phyloP scores from a whole-genome alignment of 2,888 invertebrate species.

The Formica aserva region DNA sequence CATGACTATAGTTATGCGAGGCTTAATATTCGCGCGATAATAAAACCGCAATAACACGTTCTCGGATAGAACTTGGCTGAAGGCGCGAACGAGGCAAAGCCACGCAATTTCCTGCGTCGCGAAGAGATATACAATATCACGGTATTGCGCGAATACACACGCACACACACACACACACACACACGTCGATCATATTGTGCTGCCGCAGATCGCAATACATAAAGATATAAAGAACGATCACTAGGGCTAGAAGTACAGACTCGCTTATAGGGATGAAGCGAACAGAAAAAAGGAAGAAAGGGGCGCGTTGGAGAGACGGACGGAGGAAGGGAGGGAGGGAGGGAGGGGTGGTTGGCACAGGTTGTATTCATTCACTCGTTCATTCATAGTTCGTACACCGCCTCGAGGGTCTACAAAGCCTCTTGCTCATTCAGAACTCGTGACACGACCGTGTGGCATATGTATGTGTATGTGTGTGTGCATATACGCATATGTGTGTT shows the following conservation, averaged over 20 bases:
- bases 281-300: slow-evolving; percentile 45
- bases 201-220: slow-evolving; percentile 19
- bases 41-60: slow-evolving; percentile 16
- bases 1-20: slow-evolving; percentile 4
- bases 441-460: slow-evolving; percentile 71
- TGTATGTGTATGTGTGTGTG: slow-evolving; percentile 45
- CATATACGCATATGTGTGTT: slow-evolving; percentile 1
- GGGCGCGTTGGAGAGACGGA: slow-evolving; percentile 47
- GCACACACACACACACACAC: neutral
- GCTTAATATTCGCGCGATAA: slow-evolving; percentile 28
- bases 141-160: slow-evolving; percentile 43
- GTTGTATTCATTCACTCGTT: slow-evolving; percentile 83
- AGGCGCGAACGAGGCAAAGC: slow-evolving; percentile 35
- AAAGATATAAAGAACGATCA: slow-evolving; percentile 58
- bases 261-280: slow-evolving; percentile 64
- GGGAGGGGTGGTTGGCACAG: slow-evolving; percentile 76
- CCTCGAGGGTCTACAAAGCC: slow-evolving; percentile 76
- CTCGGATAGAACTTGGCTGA: slow-evolving; percentile 14
- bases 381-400: slow-evolving; percentile 80
- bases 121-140: neutral
- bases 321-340: neutral
- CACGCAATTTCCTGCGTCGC: slow-evolving; percentile 25
- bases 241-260: slow-evolving; percentile 42
- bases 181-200: slow-evolving; percentile 48
- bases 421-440: slow-evolving; percentile 79